Evolutionary conservation across 2,113 vertebrate genomes (phyloP), one percentile per base, ranked within the genome.

Genomic region (Gymnorhina tibicen): DNA sequence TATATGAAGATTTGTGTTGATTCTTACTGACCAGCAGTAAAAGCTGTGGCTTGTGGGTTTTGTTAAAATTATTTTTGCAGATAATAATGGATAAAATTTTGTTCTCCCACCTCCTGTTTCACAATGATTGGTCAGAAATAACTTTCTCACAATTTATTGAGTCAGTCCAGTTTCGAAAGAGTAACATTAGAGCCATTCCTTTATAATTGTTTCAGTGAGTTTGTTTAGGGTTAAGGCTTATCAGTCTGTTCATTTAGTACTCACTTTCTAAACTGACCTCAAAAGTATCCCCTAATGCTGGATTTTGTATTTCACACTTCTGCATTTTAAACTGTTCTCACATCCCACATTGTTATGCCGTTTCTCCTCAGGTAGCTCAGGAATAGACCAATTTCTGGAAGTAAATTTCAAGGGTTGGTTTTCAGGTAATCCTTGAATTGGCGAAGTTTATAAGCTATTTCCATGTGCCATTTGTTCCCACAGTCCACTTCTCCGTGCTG

Each of bases 401-500:
- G 78, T 52, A 87, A 95, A 95, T 76, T n/a, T 67, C 86, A 87
- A 95, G 55, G 80, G 89, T 70, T 94, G n/a, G 76, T 95, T 77
- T 89, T 94, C 85, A 96, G 11, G 16, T 46, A 83, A 30, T 59
- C 69, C 64, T 89, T 52, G 20, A 87, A 37, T 44, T 32, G 62
- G 7, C 10, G 32, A 50, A 52, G 49, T 80, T 27, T 39, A 5
- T 44, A 17, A 68, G 6, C 5, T 74, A 9, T 78, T 75, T 91
- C n/a, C n/a, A 30, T 16, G 16, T 60, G 95, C 91, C 79, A 33
- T 97, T 97, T 92, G 7, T 96, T 76, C 81, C 95, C 87, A 95
- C 85, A 68, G 93, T 97, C 94, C 87, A 93, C 88, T 97, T 95
- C 89, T 98, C 91, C 55, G 77, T 46, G 26, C 95, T 98, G 91